phyloP scores from a whole-genome alignment of 2,113 vertebrate species.

The Lamprotornis superbus region DNA sequence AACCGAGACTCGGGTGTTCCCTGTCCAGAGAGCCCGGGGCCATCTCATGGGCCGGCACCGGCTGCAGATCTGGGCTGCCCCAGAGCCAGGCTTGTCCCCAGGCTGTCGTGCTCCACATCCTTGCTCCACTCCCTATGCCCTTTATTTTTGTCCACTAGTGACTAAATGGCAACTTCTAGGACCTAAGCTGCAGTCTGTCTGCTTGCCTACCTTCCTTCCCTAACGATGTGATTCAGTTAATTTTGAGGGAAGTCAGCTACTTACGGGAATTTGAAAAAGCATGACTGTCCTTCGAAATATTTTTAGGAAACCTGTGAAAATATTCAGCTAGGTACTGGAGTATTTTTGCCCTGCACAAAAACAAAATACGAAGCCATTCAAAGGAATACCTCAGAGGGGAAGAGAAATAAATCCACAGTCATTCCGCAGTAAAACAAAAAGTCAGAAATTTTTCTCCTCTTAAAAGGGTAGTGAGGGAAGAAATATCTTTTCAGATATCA shows the following conservation, averaged over 20 bases:
- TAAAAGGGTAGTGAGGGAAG: background rate
- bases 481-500: background rate
- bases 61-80: background rate
- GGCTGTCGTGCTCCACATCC: background rate
- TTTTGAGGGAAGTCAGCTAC: background rate
- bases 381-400: background rate
- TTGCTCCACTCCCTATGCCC: background rate
- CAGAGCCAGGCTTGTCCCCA: background rate
- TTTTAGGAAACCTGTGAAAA: background rate
- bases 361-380: background rate
- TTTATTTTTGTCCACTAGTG: background rate
- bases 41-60: no score
- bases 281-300: background rate
- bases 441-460: background rate
- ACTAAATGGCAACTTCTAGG: background rate
- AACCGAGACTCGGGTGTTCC: background rate
- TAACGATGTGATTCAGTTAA: fast-evolving
- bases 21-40: background rate
- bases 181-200: background rate
- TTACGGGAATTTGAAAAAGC: background rate
- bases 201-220: background rate
- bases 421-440: background rate
- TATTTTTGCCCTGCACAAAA: background rate
- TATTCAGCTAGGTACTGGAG: background rate
- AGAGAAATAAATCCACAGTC: background rate